Percentiles rank a stretch among this genome's conserved stretches.
Evolutionary conservation across 2,113 vertebrate species (phyloP).

Genomic region (Petroica traversi): DNA sequence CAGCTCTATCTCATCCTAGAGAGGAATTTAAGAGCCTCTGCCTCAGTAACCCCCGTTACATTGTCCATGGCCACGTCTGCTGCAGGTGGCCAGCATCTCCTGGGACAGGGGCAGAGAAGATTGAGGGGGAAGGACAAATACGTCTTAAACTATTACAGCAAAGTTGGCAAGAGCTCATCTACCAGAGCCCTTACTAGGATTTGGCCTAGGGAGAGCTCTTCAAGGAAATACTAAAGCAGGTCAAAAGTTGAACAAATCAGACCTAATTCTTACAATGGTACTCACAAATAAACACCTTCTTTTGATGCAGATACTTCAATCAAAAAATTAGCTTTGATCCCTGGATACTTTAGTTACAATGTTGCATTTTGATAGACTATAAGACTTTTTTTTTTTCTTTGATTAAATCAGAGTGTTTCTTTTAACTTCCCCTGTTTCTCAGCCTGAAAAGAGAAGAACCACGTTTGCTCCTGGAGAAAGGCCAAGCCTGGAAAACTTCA

Average conservation of each 20-base stretch:
- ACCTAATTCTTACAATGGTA: not conserved
- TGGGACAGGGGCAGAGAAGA: not conserved
- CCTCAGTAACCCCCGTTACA: accelerated
- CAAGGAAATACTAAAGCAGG: not conserved
- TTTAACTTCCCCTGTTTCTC: not conserved
- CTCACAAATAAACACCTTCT: not conserved
- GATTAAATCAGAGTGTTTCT: not conserved
- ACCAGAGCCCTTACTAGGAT: not conserved
- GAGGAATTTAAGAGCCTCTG: not conserved
- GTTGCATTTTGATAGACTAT: not conserved
- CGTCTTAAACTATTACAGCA: not conserved
- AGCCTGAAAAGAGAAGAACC: not conserved
- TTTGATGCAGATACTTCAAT: not conserved
- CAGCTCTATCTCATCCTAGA: not conserved
- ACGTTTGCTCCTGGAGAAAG: not conserved
- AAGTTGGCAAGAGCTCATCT: not conserved
- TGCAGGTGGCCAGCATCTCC: not conserved
- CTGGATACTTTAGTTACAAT: not conserved
- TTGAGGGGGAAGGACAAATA: not conserved
- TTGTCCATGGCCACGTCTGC: not conserved
- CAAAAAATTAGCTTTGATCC: not conserved
- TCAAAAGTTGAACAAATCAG: not conserved
- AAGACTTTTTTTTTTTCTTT: not conserved
- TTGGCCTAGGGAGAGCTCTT: not conserved
- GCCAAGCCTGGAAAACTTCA: not conserved